These are phyloP conservation scores for Channallabes apus DNA, from an alignment of 2,797 vertebrate species.

Conservation along the genomic window DNA sequence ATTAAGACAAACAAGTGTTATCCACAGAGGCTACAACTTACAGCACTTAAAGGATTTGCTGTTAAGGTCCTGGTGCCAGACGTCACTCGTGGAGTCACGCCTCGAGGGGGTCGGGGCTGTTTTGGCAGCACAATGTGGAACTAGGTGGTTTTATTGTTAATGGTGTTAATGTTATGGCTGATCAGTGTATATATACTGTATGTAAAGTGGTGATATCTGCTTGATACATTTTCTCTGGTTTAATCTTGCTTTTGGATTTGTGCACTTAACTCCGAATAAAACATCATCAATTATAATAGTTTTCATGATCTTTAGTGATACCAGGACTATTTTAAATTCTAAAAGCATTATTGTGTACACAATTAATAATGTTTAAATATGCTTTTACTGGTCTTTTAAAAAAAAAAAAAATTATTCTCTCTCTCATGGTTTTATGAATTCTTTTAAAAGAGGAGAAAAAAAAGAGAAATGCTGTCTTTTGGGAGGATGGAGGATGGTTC, in stretches of 20 bases:
- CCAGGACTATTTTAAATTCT: conserved; percentile 6
- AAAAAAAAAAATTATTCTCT: conserved; percentile 16
- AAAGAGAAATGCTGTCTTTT: background rate
- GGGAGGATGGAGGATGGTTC: conserved; percentile 48
- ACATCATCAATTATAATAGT: background rate
- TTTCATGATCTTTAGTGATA: background rate
- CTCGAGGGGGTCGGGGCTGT: too few relatives aligned
- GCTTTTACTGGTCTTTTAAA: background rate
- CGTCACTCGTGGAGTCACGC: too few relatives aligned
- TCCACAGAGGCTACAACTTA: too few relatives aligned
- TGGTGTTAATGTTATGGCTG: too few relatives aligned
- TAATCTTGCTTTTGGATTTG: background rate
- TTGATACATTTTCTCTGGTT: background rate
- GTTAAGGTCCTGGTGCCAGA: too few relatives aligned
- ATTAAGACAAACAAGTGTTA: too few relatives aligned
- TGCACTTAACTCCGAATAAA: background rate
- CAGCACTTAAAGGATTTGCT: too few relatives aligned
- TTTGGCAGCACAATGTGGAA: too few relatives aligned
- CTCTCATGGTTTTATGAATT: conserved; percentile 13
- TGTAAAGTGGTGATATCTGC: background rate
- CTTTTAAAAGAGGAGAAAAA: conserved; percentile 20
- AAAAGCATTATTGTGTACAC: background rate
- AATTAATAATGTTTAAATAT: conserved; percentile 12
- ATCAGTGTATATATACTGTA: too few relatives aligned
- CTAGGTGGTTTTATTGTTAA: too few relatives aligned